Base-by-base conservation (phyloP, 1,140 invertebrate species). In the Mercenaria mercenaria region DNA sequence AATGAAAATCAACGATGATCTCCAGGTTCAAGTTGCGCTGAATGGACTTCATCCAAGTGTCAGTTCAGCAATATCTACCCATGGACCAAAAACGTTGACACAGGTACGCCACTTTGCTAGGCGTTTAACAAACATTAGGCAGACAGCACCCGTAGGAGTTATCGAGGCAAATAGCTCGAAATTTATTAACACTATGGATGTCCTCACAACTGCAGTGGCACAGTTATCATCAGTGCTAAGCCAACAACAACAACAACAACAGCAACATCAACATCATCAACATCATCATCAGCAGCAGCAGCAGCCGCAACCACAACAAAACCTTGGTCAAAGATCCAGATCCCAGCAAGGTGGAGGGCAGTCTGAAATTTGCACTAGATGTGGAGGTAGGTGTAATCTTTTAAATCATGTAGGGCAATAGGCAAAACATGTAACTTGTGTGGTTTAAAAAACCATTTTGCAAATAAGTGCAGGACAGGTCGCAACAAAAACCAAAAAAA, bases 361-460 rank as follows among this genome's bases (percentile, higher is more conserved):
- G 8, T 20, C 52, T 3, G 8, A 56, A 56, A 20, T 23, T 11
- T 56, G 52, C 52, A 13, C 52, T 3, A 56, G 52, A 56, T 56
- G 52, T 56, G 52, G 52, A 56, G 52, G 52, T 56, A 56, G 52
- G 52, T 10, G 8, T 10, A 47, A 47, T 10, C 18, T 10, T 47
- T 10, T 47, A 10, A 47, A 10, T 47, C 18, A 47, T 10, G 43
- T 8, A 47, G 43, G 43, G 43, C 8, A 47, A 47, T 47, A 18
- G 43, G 43, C 43, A 47, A 47, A 47, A 61, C 59, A 11, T 61
- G 59, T 29, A 23, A 61, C n/a, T n/a, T n/a, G 26, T 61, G 59
- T 61, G 59, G 59, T 61, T 61, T 61, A 20, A 61, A 61, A 61
- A 61, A 61, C n/a, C 59, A 61, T 61, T 61, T 61, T 61, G n/a